Evolutionary conservation across 2,113 vertebrate species (phyloP).

Genomic region (Murina feae): DNA sequence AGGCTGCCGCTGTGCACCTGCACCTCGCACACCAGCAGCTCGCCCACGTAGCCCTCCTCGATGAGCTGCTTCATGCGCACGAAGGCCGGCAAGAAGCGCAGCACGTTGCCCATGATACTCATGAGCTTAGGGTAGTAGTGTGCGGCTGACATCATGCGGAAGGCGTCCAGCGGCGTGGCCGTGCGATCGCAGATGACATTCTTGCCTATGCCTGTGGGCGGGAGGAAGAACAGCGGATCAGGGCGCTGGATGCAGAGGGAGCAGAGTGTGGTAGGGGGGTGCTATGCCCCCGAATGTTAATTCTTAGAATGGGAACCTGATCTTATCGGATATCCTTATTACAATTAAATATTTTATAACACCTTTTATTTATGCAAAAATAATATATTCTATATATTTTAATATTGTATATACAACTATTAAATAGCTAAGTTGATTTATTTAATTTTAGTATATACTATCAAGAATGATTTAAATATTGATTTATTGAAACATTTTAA

Average conservation of each 20-base stretch:
- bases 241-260: rapidly evolving
- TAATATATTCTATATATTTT: neutral
- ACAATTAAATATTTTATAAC: neutral
- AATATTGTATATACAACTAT: neutral
- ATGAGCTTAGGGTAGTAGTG: constrained; percentile 99
- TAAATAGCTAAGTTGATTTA: neutral
- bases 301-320: neutral
- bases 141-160: constrained; percentile 97
- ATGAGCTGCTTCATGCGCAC: constrained; percentile 97
- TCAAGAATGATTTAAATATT: neutral
- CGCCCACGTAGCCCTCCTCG: constrained; percentile 94
- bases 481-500: neutral
- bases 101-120: constrained; percentile 98
- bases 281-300: neutral
- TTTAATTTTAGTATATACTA: neutral
- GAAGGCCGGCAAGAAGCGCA: constrained; percentile 95
- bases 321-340: neutral
- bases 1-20: constrained; percentile 97
- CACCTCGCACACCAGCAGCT: constrained; percentile 96
- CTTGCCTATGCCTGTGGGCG: constrained; percentile 92
- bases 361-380: neutral
- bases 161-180: constrained; percentile 95
- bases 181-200: constrained; percentile 98
- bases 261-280: neutral
- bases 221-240: neutral